These are phyloP conservation scores for Staurois parvus DNA, from an alignment of 2,797 vertebrate species.

Conservation along the genomic window DNA sequence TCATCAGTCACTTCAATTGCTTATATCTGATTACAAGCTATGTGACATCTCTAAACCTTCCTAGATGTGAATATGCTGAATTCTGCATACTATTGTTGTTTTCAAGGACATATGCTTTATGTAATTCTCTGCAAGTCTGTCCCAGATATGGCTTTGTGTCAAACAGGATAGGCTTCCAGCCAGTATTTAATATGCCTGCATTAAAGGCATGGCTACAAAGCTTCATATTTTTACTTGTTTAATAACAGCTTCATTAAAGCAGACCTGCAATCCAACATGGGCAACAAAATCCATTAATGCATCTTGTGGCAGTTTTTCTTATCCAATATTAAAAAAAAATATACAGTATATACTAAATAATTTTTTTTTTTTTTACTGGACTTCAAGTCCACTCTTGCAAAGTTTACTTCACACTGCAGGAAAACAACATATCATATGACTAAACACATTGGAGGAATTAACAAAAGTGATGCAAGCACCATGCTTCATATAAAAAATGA, in stretches of 20 bases:
- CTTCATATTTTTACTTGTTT: not conserved
- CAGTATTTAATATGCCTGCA: not conserved
- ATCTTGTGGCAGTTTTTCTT: not conserved
- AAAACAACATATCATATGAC: no score
- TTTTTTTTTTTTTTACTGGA: no score
- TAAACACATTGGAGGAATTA: no score
- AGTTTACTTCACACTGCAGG: no score
- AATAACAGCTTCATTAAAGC: no score
- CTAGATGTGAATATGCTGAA: not conserved
- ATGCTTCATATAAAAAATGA: no score
- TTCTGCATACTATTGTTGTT: constrained; percentile 1
- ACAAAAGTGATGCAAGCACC: no score
- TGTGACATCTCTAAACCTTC: not conserved
- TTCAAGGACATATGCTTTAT: constrained; percentile 14
- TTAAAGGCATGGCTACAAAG: not conserved
- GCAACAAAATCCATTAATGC: not conserved
- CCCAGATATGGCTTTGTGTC: not conserved
- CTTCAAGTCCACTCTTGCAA: no score
- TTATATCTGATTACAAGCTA: not conserved
- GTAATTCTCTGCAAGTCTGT: not conserved
- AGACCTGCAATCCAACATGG: no score
- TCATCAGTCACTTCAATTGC: not conserved
- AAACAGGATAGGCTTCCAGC: not conserved
- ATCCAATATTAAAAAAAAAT: no score
- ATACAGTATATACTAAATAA: no score